A percentile compares a stretch with the other conserved stretches of the same genome.
phyloP scores from a whole-genome alignment of 2,113 vertebrate genomes.

The Galemys pyrenaicus region DNA sequence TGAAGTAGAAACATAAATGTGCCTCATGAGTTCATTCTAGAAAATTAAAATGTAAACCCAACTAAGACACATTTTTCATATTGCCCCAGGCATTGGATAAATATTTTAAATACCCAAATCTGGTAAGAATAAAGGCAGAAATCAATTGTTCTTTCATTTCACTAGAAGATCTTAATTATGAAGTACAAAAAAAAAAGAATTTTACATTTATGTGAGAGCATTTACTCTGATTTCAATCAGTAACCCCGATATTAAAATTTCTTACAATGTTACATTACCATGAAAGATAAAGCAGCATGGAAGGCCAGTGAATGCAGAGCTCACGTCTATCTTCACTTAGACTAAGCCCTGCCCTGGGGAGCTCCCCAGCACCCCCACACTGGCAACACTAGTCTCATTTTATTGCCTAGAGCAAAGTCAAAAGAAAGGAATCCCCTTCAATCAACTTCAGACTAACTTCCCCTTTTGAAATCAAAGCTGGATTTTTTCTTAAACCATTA shows the following conservation, averaged over 20 bases:
- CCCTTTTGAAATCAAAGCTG: slow-evolving; percentile 61
- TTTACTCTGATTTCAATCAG: slow-evolving; percentile 40
- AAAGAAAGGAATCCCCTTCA: slow-evolving; percentile 47
- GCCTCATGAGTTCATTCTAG: slow-evolving; percentile 13
- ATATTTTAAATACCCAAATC: slow-evolving; percentile 62
- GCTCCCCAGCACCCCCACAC: not conserved
- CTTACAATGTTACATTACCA: slow-evolving; percentile 19
- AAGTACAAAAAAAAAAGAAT: slow-evolving; percentile 17
- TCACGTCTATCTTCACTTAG: not conserved
- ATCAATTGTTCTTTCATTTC: slow-evolving; percentile 52
- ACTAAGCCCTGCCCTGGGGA: not conserved
- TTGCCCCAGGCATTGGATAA: slow-evolving; percentile 53
- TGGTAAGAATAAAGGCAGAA: slow-evolving; percentile 4
- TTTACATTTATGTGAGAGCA: not conserved
- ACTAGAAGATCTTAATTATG: slow-evolving; percentile 52
- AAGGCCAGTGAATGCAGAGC: not conserved
- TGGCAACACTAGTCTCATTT: not conserved
- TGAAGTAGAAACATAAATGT: not conserved
- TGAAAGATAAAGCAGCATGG: slow-evolving; percentile 34
- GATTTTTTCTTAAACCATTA: slow-evolving; percentile 36
- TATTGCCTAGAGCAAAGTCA: slow-evolving; percentile 21
- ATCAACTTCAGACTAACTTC: slow-evolving; percentile 42
- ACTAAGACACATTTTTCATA: slow-evolving; percentile 51
- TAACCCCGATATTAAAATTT: slow-evolving; percentile 52
- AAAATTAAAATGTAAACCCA: slow-evolving; percentile 55